Base-by-base conservation (phyloP, 2,113 vertebrate species). In the Microtus ochrogaster region DNA sequence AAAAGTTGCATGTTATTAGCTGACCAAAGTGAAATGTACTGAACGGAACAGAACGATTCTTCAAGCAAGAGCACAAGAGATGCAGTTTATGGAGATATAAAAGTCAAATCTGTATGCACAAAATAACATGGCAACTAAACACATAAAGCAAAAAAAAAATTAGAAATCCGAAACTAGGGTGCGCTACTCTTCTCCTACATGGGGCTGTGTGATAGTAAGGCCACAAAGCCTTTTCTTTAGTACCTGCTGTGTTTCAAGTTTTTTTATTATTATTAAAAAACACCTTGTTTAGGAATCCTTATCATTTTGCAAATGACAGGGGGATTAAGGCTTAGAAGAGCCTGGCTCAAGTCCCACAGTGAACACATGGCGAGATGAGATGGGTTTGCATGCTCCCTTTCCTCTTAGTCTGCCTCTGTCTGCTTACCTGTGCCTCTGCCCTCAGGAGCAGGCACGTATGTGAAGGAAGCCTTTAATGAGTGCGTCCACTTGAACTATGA, bases 351-450 rank as follows among this genome's bases (percentile, higher is more conserved):
- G 3, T 22, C 65, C n/a, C 49, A 3, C 16, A 22, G 22, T 21
- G 11, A 76, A 11, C 4, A 3, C 49, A 30, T 19, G 33, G 86
- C 0, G 0, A 21, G 21, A 26, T 6, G n/a, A 74, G 86, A 74
- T 39, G 36, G 47, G 10, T 41, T 22, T 39, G 16, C 36, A 10
- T 14, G 21, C 33, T 78, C 17, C 28, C 9, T 41, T 13, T 66
- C 16, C 26, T 10, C 33, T 7, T 0, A 26, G 24, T 19, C 8
- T 58, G 17, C 47, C n/a, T 65, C 1, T 16, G n/a, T 33, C 39
- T 26, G 5, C 73, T 81, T 63, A 24, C 24, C 0, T 17, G 0
- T 3, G 5, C 14, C 33, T 4, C 2, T 13, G 4, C 72, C 0
- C 4, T 12, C 19, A 9, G 5, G 28, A 74, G 12, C 47, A 47